phyloP scores from a whole-genome alignment of 2,113 vertebrate species.

The Lasiurus borealis region DNA sequence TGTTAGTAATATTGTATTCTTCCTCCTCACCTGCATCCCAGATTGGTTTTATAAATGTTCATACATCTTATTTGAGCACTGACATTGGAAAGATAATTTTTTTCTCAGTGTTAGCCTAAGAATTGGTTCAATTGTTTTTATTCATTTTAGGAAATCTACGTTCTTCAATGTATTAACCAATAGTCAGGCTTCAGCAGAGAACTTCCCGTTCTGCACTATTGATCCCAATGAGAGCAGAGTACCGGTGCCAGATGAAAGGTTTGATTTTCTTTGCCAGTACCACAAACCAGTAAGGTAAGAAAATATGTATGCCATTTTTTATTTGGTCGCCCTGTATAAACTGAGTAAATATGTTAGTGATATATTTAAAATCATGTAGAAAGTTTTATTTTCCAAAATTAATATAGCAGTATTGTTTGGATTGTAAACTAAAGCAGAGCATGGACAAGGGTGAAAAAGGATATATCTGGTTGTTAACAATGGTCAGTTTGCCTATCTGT shows the following conservation, averaged over 20 bases:
- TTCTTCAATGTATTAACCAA: slow-evolving; percentile 99
- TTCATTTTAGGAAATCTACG: slow-evolving; percentile 93
- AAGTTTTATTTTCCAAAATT: slow-evolving; percentile 23
- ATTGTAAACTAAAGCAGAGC: slow-evolving; percentile 23
- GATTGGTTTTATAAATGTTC: slow-evolving; percentile 42
- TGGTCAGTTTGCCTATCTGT: no score
- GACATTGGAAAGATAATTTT: background rate
- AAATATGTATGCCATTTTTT: background rate
- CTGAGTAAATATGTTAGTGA: background rate
- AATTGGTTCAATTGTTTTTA: slow-evolving; percentile 61
- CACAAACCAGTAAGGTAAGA: slow-evolving; percentile 96
- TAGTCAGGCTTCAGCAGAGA: slow-evolving; percentile 94
- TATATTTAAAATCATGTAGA: slow-evolving; percentile 34
- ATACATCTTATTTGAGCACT: slow-evolving; percentile 37
- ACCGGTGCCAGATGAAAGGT: slow-evolving; percentile 96
- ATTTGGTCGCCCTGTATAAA: slow-evolving; percentile 3
- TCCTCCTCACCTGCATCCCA: background rate
- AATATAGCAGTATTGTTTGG: slow-evolving; percentile 20
- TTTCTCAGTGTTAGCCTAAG: slow-evolving; percentile 85
- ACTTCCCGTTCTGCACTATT: slow-evolving; percentile 98
- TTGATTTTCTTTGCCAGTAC: slow-evolving; percentile 95
- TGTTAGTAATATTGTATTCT: slow-evolving; percentile 55
- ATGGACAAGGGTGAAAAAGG: background rate
- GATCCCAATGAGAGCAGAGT: slow-evolving; percentile 98
- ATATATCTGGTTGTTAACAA: background rate